Conservation (phyloP, 2,888 invertebrate genomes). For the Cheilosia scutellata region DNA sequence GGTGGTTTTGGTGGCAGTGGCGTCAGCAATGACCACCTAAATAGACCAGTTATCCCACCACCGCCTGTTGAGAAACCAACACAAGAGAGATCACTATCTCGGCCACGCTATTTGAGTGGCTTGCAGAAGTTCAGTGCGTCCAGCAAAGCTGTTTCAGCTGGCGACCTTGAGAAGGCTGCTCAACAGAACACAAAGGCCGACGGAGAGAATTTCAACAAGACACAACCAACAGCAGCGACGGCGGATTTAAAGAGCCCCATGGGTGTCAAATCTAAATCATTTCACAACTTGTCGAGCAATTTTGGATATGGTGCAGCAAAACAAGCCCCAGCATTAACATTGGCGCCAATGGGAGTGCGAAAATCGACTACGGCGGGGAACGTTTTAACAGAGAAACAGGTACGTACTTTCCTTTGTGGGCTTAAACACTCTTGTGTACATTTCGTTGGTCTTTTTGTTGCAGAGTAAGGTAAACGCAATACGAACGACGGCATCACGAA, state of each 20-base stretch:
- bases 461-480: constrained; percentile 66
- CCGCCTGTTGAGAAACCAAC: constrained; percentile 57
- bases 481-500: constrained; percentile 71
- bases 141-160: constrained; percentile 82
- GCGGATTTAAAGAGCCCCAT: constrained; percentile 82
- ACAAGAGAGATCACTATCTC: constrained; percentile 81
- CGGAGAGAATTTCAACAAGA: constrained; percentile 63
- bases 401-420: constrained; percentile 4
- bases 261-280: constrained; percentile 84
- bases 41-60: constrained; percentile 36
- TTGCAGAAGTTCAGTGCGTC: constrained; percentile 81
- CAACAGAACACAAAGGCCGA: constrained; percentile 29
- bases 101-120: constrained; percentile 82
- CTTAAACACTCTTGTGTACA: not conserved
- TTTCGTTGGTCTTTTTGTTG: not conserved
- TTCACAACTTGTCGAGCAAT: constrained; percentile 82
- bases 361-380: constrained; percentile 71
- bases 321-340: constrained; percentile 28
- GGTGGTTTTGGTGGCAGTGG: constrained; percentile 42
- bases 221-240: constrained; percentile 54
- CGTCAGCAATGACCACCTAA: constrained; percentile 41
- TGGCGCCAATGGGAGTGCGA: constrained; percentile 75
- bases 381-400: constrained; percentile 77
- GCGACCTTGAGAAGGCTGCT: constrained; percentile 78
- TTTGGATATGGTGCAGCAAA: constrained; percentile 75